Evolutionary conservation across 2,888 invertebrate species (phyloP), one percentile per base, ranked within the genome.

Genomic region (Neria commutata): DNA sequence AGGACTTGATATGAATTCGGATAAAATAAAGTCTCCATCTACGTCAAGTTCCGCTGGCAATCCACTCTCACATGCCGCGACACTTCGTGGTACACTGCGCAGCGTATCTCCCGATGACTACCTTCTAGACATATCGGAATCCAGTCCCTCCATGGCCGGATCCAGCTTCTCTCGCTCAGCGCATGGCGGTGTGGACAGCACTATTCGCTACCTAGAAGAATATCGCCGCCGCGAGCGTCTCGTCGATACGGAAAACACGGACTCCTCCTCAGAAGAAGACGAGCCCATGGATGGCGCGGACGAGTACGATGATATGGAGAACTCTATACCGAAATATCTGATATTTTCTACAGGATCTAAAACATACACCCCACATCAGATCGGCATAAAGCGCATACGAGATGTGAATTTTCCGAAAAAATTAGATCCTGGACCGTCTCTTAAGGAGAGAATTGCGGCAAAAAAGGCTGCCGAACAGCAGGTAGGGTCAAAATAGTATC

Each of bases 341-440:
- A 92, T 94, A 66, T 94, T 92, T 78, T 91, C 92, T 1, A 91
- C 90, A 23, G 93, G 93, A 0, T 89, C 89, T 4, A 88, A 89
- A 78, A 92, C 93, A 0, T 93, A 91, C 72, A 91, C 91, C 0
- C 93, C 93, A 0, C 94, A 94, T 83, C 91, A 92, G 82, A 88
- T 94, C 66, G 91, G 90, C 34, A 88, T 91, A 67, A 91, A 91
- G 73, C 84, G 89, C 70, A 90, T 93, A 60, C 85, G 87, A 64
- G 86, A 88, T 29, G 85, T 90, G 1, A 85, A 84, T 59, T 91
- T 91, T 73, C 89, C 90, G 0, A 85, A 87, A 69, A 82, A 86
- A 63, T 76, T 91, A 47, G 88, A 89, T 71, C 88, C 88, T 0
- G 90, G 90, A 0, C 88, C 87, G 2, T 85, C 88, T 2, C 77